Base-by-base conservation (phyloP, 2,797 vertebrate genomes). In the Phataginus tetradactyla region DNA sequence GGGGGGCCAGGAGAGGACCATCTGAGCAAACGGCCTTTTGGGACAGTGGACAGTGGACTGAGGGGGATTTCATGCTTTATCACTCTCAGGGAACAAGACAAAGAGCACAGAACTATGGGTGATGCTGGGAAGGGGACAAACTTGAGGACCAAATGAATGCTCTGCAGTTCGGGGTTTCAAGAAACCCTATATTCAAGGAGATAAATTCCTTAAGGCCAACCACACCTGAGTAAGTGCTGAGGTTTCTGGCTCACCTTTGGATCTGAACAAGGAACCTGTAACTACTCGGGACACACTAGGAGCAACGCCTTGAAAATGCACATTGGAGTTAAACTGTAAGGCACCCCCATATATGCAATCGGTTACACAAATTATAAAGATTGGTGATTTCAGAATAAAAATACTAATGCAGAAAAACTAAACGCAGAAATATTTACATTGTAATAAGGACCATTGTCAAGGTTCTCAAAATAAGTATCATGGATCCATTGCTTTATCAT, bases 371-470 rank as follows among this genome's bases (percentile, higher is more conserved):
- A 95, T 96, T 93, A 94, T 29, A n/a, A 34, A 89, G 45, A 63
- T 4, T 91, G 92, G 90, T 96, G 72, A 96, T 96, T 97, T 97
- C 94, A 64, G 78, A 98, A 98, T 98, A 96, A 96, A 98, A 88
- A 81, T 90, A 94, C 94, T 95, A 97, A 89, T 92, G 91, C 49
- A 66, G 83, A 87, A 97, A 97, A 97, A 95, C 96, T 91, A 96
- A 97, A 97, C 89, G 97, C 39, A 94, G 87, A 98, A 98, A 98
- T 29, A 45, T 96, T 55, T 94, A 96, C 86, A 95, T 57, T 92
- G 79, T 81, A 96, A 95, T 93, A 96, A 97, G 94, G 95, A 97
- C 14, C 89, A 92, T 94, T 98, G 97, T 96, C 95, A 97, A 96
- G 92, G 63, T 96, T 96, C 93, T 94, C 83, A 93, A 97, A 97